A percentile compares a stretch with the other conserved stretches of the same genome.
Evolutionary conservation across 92 coral and sea anemone species (phyloP).

Genomic region (Palythoa grandis): DNA sequence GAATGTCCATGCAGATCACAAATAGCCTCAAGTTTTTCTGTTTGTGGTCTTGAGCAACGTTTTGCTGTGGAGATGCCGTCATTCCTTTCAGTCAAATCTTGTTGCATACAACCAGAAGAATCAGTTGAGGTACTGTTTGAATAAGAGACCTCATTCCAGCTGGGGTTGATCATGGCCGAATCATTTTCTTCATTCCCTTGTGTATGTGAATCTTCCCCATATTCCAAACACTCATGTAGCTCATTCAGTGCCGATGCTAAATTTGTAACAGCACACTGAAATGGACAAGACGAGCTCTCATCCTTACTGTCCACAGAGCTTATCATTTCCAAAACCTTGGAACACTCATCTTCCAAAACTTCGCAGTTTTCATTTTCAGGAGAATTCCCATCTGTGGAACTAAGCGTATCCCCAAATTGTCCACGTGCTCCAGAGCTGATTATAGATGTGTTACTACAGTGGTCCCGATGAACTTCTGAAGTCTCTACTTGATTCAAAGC

Average conservation of each 20-base stretch:
- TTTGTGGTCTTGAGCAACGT: neutral
- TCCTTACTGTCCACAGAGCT: neutral
- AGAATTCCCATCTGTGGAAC: neutral
- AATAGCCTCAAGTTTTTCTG: neutral
- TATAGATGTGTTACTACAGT: neutral
- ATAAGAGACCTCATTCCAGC: neutral
- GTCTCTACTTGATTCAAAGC: neutral
- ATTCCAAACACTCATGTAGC: neutral
- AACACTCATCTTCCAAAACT: conserved; percentile 12
- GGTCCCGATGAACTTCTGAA: neutral
- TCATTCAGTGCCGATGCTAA: conserved; percentile 26
- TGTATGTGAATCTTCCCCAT: neutral
- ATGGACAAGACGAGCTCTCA: neutral
- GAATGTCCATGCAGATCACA: neutral
- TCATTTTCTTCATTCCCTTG: neutral
- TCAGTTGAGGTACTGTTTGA: neutral
- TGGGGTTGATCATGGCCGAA: neutral
- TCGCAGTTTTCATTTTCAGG: neutral
- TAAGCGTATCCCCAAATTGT: neutral
- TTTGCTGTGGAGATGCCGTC: neutral
- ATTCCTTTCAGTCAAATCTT: neutral
- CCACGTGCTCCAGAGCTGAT: neutral
- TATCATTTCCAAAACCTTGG: conserved; percentile 1
- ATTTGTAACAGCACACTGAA: conserved; percentile 7
- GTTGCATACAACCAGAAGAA: neutral